Percentiles rank a stretch among this genome's conserved stretches.
These are phyloP conservation scores for Sipha maydis DNA, from an alignment of 2,888 invertebrate species.

Conservation along the genomic window DNA sequence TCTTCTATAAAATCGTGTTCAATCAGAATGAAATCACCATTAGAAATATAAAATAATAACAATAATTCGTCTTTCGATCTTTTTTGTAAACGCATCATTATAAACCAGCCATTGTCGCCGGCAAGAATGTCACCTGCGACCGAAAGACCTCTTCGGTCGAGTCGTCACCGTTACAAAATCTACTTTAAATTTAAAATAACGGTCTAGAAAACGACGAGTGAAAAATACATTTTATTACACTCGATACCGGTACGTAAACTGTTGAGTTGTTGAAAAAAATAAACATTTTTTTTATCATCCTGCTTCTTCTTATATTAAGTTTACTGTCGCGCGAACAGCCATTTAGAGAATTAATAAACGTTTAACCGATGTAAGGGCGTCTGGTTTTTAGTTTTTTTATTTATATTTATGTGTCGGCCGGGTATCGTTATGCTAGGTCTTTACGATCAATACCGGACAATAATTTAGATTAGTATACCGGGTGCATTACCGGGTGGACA, in stretches of 20 bases:
- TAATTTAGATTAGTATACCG: conserved; percentile 51
- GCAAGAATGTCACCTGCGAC: background rate
- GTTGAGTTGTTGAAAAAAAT: background rate
- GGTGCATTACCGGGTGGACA: conserved; percentile 52
- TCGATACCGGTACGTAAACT: background rate
- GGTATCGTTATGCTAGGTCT: conserved; percentile 9
- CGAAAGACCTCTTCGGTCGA: background rate
- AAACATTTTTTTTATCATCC: background rate
- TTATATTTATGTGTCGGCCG: background rate
- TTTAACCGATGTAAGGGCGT: conserved; percentile 24
- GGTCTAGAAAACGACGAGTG: background rate
- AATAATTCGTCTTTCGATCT: background rate
- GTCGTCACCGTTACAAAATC: background rate
- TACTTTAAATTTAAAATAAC: background rate
- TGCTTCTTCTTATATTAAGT: conserved; percentile 19
- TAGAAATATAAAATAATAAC: background rate
- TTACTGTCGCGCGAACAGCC: conserved; percentile 35
- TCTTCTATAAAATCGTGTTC: background rate
- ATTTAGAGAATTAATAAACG: conserved; percentile 44
- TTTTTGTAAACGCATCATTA: background rate
- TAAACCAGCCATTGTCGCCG: background rate
- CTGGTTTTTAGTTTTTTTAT: conserved; percentile 23
- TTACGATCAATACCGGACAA: conserved; percentile 54
- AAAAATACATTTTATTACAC: background rate
- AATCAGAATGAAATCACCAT: background rate